These are phyloP conservation scores for Sebastes alutus DNA, from an alignment of 2,797 vertebrate genomes.

Conservation along the genomic window DNA sequence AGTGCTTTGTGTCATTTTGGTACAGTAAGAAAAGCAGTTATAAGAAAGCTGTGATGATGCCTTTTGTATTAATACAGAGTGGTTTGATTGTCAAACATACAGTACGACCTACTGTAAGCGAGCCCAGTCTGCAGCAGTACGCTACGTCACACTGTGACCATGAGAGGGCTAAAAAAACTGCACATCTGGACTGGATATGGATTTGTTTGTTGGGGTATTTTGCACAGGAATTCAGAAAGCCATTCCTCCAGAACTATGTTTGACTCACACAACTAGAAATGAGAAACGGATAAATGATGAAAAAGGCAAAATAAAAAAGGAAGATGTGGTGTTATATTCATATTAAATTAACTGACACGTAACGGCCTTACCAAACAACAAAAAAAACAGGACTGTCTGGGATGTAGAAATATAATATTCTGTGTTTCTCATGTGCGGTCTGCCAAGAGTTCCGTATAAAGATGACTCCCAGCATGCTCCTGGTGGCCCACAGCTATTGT, in stretches of 20 bases:
- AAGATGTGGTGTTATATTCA: neutral
- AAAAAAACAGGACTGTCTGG: neutral
- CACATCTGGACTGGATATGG: neutral
- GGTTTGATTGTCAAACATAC: neutral
- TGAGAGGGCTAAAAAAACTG: neutral
- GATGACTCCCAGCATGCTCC: constrained; percentile 32
- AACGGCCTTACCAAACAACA: neutral
- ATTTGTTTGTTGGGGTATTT: neutral
- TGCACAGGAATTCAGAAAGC: neutral
- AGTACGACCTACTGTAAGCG: neutral
- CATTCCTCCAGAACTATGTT: neutral
- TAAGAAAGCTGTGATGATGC: neutral
- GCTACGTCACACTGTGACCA: constrained; percentile 3
- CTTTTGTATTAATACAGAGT: neutral
- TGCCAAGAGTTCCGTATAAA: neutral
- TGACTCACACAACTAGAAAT: neutral
- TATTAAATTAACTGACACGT: neutral
- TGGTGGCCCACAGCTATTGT: constrained; percentile 38
- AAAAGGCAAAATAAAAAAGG: neutral
- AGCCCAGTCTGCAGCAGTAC: neutral
- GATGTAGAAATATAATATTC: neutral
- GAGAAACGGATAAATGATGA: neutral
- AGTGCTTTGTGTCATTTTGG: neutral
- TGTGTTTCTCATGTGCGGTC: neutral
- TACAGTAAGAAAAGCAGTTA: neutral